Base-by-base conservation (phyloP, 1,140 invertebrate genomes). In the Trichoplusia ni region DNA sequence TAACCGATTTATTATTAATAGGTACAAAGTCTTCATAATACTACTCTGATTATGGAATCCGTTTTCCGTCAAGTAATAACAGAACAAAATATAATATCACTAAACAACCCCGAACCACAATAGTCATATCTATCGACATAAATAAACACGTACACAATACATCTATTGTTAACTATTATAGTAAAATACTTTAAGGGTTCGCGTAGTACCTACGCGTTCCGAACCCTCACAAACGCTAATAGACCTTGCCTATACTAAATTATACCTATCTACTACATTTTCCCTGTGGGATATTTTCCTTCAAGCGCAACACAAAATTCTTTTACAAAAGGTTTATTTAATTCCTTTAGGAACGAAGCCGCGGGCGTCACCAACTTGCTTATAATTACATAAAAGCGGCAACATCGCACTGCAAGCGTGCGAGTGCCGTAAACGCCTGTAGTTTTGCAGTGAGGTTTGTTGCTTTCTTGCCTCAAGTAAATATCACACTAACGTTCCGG, bases 401-500 rank as follows among this genome's bases (percentile, higher is more conserved):
- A 56, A 56, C 51, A 38, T 49, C 11, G 29, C 49, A 53, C 25
- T 44, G 25, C 54, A 42, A 63, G 31, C 33, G 16, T 37, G 9
- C 16, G 21, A 13, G 31, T 51, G 46, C 25, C 29, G 7, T 58
- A 37, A 51, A 53, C 46, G 60, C 60, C 60, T 51, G 47, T 42
- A 60, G 42, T 60, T 60, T 53, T 60, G 27, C 18, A 38, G 19
- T 16, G 56, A 33, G 27, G 27, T 46, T 40, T 6, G 38, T 1
- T 47, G 58, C 35, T 60, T 60, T 46, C 56, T 46, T 47, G 29
- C 42, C 19, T 47, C 18, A 47, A 47, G 40, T 37, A 60, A 47
- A 60, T 60, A 47, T 38, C 16, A 35, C 29, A 33, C 38, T 19
- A 27, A 14, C 38, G 54, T 25, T 58, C 13, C 19, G 44, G 46